These are phyloP conservation scores for Propsilocerus akamusi DNA, from an alignment of 1,140 invertebrate species.

Conservation along the genomic window DNA sequence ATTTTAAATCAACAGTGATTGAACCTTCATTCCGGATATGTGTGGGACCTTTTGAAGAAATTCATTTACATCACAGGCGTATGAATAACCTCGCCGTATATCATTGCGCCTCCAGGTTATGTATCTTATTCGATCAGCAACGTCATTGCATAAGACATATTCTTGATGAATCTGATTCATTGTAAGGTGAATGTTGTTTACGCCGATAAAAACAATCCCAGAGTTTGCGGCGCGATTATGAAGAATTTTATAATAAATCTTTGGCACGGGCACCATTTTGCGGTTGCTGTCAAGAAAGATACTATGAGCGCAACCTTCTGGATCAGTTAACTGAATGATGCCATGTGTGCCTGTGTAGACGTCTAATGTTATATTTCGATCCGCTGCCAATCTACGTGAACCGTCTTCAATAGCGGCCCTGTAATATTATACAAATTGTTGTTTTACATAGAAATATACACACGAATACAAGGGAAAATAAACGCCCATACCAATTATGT, in stretches of 20 bases:
- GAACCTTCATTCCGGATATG: conserved; percentile 27
- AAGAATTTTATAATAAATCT: conserved; percentile 36
- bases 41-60: conserved; percentile 31
- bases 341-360: conserved; percentile 38
- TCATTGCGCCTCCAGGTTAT: conserved; percentile 27
- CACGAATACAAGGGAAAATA: background rate
- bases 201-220: conserved; percentile 33
- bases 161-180: conserved; percentile 20
- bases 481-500: conserved; percentile 34
- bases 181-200: conserved; percentile 36
- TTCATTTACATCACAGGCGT: conserved; percentile 40
- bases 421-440: no score
- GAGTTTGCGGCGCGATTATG: conserved; percentile 25
- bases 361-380: conserved; percentile 22
- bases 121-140: conserved; percentile 28
- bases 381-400: conserved; percentile 22
- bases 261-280: conserved; percentile 30
- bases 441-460: no score
- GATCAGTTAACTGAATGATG: conserved; percentile 28
- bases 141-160: conserved; percentile 30
- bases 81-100: conserved; percentile 36
- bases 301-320: conserved; percentile 21
- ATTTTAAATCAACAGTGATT: conserved; percentile 20
- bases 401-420: conserved; percentile 29
- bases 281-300: conserved; percentile 27